Percentiles rank a stretch among this genome's conserved stretches.
These are phyloP conservation scores for Pampus argenteus DNA, from an alignment of 2,797 vertebrate genomes.

Conservation along the genomic window DNA sequence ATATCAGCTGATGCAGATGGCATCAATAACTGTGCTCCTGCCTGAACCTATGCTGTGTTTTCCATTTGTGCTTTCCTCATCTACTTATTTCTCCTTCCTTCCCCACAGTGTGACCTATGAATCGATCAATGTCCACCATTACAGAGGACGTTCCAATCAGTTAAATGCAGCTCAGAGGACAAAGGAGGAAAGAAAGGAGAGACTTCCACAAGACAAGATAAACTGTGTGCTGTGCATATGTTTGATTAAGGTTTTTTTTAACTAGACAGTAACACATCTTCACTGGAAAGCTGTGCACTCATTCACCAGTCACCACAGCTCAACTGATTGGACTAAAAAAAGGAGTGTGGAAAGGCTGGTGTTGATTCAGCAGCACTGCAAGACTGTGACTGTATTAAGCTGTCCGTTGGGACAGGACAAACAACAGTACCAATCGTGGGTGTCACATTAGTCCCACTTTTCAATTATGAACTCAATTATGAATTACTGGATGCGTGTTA, in stretches of 20 bases:
- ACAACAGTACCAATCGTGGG: slow-evolving; percentile 11
- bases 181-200: slow-evolving; percentile 30
- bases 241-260: background rate
- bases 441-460: slow-evolving; percentile 17
- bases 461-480: slow-evolving; percentile 22
- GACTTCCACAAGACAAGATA: slow-evolving; percentile 22
- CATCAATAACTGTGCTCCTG: slow-evolving; percentile 37
- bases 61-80: slow-evolving; percentile 54
- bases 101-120: slow-evolving; percentile 51
- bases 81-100: slow-evolving; percentile 37
- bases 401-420: background rate
- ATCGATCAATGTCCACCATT: slow-evolving; percentile 64
- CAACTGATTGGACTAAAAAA: slow-evolving; percentile 32
- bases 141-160: slow-evolving; percentile 49
- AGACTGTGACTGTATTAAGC: slow-evolving; percentile 31
- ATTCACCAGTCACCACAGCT: slow-evolving; percentile 43
- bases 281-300: slow-evolving; percentile 43
- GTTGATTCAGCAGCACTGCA: background rate
- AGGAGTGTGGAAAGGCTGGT: slow-evolving; percentile 19
- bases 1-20: slow-evolving; percentile 45
- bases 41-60: slow-evolving; percentile 40
- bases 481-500: slow-evolving; percentile 7
- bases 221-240: background rate
- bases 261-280: slow-evolving; percentile 23
- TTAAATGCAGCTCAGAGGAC: slow-evolving; percentile 45